Percentiles rank a stretch among this genome's conserved stretches.
phyloP scores from a whole-genome alignment of 2,797 vertebrate genomes.

The Argya squamiceps region DNA sequence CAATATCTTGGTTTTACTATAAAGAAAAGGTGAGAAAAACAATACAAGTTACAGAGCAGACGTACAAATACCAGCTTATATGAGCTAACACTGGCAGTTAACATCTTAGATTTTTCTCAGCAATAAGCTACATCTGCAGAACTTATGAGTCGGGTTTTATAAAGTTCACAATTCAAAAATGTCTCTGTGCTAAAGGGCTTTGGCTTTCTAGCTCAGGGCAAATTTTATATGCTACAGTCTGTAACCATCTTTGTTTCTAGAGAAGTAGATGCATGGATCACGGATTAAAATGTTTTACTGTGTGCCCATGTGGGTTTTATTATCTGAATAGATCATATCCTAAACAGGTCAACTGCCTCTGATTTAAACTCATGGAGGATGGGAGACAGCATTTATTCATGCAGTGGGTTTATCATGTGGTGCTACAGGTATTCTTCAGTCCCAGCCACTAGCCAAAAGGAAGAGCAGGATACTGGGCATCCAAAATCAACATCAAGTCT shows the following conservation, averaged over 20 bases:
- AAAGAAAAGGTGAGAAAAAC: constrained; percentile 52
- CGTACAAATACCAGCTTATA: constrained; percentile 50
- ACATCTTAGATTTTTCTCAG: constrained; percentile 53
- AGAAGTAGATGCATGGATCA: constrained; percentile 46
- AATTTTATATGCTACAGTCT: constrained; percentile 58
- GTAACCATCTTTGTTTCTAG: constrained; percentile 62
- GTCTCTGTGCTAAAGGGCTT: constrained; percentile 53
- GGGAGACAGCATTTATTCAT: constrained; percentile 35
- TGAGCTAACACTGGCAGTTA: constrained; percentile 42
- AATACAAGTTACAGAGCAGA: constrained; percentile 43
- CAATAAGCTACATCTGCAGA: constrained; percentile 59
- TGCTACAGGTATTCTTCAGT: not conserved
- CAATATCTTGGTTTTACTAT: constrained; percentile 17
- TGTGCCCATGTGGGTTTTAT: constrained; percentile 61
- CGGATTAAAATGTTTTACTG: constrained; percentile 60
- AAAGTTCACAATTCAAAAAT: constrained; percentile 63
- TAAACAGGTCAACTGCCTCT: constrained; percentile 65
- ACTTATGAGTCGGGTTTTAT: constrained; percentile 58
- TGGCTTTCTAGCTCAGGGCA: constrained; percentile 51
- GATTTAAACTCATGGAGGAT: constrained; percentile 52
- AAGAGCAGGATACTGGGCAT: not conserved
- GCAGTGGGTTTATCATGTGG: not conserved
- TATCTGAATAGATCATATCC: constrained; percentile 65
- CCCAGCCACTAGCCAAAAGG: not conserved
- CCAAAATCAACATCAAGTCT: not conserved